Conservation (phyloP, 1,140 invertebrate genomes). For the Saxidomus purpurata region DNA sequence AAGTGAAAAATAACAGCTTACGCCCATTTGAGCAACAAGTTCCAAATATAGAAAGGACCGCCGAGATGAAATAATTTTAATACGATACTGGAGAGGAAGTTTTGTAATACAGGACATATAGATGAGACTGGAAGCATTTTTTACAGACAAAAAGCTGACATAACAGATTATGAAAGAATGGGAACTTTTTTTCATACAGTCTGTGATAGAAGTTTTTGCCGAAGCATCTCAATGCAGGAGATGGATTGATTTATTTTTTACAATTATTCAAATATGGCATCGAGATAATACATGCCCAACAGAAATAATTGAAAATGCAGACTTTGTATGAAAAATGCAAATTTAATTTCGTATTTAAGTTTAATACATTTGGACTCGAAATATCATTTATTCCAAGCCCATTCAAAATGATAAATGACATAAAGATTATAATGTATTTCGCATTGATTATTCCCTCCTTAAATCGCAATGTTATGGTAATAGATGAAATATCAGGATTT, state of each 20-base stretch:
- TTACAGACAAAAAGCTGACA: no score
- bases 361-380: constrained; percentile 44
- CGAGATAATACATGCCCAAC: not conserved
- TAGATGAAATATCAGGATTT: constrained; percentile 51
- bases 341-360: constrained; percentile 50
- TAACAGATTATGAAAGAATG: no score
- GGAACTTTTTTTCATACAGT: no score
- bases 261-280: constrained; percentile 20
- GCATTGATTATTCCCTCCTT: constrained; percentile 49
- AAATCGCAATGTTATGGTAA: constrained; percentile 63
- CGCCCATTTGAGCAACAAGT: no score
- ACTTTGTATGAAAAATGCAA: constrained; percentile 33
- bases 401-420: constrained; percentile 58
- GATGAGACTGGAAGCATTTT: no score
- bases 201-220: no score
- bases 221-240: no score
- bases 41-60: no score
- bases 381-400: constrained; percentile 22
- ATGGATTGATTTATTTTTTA: not conserved
- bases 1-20: no score
- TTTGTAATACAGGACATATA: no score
- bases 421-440: constrained; percentile 59
- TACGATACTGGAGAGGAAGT: no score
- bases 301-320: constrained; percentile 16
- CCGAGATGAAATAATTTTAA: no score